A percentile compares a stretch with the other conserved stretches of the same genome.
These are phyloP conservation scores for Orthonychiurus folsomi DNA, from an alignment of 2,888 invertebrate genomes.

Conservation along the genomic window DNA sequence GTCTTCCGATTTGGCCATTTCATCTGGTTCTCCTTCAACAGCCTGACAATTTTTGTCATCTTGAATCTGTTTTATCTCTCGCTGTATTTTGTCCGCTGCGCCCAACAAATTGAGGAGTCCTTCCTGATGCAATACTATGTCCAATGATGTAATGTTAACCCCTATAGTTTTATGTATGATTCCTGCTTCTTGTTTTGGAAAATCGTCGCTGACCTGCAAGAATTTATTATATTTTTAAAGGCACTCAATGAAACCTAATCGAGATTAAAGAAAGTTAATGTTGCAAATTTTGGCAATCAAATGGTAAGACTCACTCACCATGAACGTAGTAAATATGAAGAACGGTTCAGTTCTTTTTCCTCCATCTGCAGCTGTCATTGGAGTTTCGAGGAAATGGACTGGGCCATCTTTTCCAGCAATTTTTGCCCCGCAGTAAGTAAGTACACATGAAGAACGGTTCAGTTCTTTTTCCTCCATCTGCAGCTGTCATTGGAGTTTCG, in stretches of 20 bases:
- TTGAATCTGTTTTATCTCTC: neutral
- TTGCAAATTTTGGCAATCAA: no score
- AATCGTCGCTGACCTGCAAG: neutral
- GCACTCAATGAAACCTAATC: neutral
- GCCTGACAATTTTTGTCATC: neutral
- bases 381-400: neutral
- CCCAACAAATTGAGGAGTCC: neutral
- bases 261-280: no score
- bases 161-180: neutral
- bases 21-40: neutral
- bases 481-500: neutral
- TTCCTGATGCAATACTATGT: constrained; percentile 10
- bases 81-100: neutral
- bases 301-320: neutral
- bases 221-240: neutral
- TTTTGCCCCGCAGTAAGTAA: neutral
- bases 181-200: neutral
- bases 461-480: neutral
- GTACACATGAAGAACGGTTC: no score
- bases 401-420: neutral
- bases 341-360: no score
- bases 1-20: neutral
- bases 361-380: no score
- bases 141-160: neutral
- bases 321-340: neutral